These are phyloP conservation scores for Exocentrus adspersus DNA, from an alignment of 2,888 invertebrate genomes.

Conservation along the genomic window DNA sequence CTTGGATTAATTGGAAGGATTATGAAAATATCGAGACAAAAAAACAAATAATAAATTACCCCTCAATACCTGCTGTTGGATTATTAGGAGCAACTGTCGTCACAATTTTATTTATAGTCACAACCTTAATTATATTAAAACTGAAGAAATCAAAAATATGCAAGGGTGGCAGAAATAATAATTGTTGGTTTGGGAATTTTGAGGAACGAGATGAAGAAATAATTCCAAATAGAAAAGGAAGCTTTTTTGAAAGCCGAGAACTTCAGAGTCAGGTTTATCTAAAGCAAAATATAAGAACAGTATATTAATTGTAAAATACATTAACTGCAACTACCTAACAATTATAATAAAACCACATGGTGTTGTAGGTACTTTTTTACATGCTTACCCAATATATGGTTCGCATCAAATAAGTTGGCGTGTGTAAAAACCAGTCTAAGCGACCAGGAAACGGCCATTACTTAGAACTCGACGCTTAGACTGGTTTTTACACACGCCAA, in stretches of 20 bases:
- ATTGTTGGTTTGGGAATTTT: conserved; percentile 36
- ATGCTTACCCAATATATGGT: too few relatives aligned
- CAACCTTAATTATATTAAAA: conserved; percentile 47
- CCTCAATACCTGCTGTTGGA: conserved; percentile 55
- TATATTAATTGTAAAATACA: background rate
- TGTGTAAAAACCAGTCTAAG: too few relatives aligned
- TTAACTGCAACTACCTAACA: too few relatives aligned
- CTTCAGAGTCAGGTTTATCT: conserved; percentile 45
- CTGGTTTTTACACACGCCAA: too few relatives aligned
- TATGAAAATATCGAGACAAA: conserved; percentile 61
- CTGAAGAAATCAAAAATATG: conserved; percentile 27
- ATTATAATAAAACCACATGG: too few relatives aligned
- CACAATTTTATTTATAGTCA: conserved; percentile 52
- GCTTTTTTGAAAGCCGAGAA: conserved; percentile 51
- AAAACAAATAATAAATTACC: conserved; percentile 46
- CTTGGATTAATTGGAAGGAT: conserved; percentile 71
- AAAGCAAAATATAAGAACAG: conserved; percentile 48
- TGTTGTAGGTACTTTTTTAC: too few relatives aligned
- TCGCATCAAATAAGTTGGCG: too few relatives aligned
- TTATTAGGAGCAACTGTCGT: conserved; percentile 55
- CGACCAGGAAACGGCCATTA: too few relatives aligned
- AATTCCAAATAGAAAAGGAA: conserved; percentile 37
- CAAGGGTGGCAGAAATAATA: conserved; percentile 7
- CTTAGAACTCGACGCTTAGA: too few relatives aligned
- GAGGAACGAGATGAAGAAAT: conserved; percentile 43